Conservation (phyloP, 2,888 invertebrate species). For the Cheiracanthium punctorium region DNA sequence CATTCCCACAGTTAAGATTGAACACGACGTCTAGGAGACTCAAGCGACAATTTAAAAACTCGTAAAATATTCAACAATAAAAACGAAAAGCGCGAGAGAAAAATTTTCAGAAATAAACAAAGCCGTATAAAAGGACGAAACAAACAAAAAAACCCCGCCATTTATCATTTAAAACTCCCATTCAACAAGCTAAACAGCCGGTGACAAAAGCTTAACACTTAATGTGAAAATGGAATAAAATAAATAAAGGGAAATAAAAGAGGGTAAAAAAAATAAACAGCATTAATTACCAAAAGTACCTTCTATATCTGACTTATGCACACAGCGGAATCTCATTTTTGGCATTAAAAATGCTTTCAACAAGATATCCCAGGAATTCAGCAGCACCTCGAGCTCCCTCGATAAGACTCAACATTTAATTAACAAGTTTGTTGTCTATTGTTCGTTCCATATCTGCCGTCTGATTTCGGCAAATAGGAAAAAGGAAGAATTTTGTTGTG, state of each 20-base stretch:
- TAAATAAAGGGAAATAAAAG: neutral
- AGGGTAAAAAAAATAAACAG: too few species aligned
- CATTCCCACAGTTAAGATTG: neutral
- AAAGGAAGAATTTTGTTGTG: neutral
- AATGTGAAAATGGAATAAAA: neutral
- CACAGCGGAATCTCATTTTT: neutral
- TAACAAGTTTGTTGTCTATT: slow-evolving; percentile 32
- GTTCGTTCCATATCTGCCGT: neutral
- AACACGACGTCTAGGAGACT: neutral
- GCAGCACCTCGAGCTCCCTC: neutral
- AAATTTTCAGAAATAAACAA: neutral
- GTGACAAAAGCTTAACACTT: neutral
- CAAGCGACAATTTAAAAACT: neutral
- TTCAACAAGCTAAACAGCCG: neutral
- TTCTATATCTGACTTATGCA: neutral
- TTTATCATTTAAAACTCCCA: neutral
- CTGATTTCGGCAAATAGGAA: neutral
- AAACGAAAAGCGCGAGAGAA: neutral
- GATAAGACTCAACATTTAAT: slow-evolving; percentile 52
- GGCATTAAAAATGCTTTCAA: neutral
- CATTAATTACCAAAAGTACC: neutral
- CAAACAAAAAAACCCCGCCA: neutral
- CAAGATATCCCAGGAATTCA: neutral
- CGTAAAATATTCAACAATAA: neutral
- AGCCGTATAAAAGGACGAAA: neutral